phyloP scores from a whole-genome alignment of 2,888 invertebrate species.

The Xylota sylvarum region DNA sequence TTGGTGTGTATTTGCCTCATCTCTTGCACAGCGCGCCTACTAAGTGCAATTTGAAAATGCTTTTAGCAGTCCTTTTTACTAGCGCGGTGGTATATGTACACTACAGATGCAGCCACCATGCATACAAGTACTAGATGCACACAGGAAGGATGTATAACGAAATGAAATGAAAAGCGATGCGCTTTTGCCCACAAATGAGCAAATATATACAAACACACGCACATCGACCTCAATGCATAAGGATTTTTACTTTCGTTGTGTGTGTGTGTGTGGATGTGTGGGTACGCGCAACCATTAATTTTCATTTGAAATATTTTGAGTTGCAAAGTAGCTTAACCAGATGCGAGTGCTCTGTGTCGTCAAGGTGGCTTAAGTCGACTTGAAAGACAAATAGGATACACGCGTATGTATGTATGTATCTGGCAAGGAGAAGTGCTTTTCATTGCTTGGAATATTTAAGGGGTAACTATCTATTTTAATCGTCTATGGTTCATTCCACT shows the following conservation, averaged over 20 bases:
- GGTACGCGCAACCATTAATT: slow-evolving; percentile 26
- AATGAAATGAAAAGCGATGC: slow-evolving; percentile 59
- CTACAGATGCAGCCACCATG: slow-evolving; percentile 5
- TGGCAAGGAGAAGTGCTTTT: no score
- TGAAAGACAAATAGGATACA: neutral
- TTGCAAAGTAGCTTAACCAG: slow-evolving; percentile 27
- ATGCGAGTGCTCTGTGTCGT: slow-evolving; percentile 11
- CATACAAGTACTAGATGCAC: neutral
- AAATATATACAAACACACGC: slow-evolving; percentile 16
- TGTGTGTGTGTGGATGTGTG: neutral
- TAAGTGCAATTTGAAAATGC: slow-evolving; percentile 73
- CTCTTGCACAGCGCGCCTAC: slow-evolving; percentile 22
- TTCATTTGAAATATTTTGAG: slow-evolving; percentile 38
- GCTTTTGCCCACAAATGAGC: slow-evolving; percentile 45
- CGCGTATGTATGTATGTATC: no score
- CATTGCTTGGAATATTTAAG: no score
- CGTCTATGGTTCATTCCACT: no score
- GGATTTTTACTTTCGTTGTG: neutral
- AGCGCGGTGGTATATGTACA: slow-evolving; percentile 18
- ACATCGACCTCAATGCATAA: neutral
- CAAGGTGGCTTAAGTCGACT: neutral
- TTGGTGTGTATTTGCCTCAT: neutral
- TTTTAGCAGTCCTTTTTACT: slow-evolving; percentile 58
- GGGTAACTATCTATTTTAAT: no score
- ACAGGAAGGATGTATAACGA: slow-evolving; percentile 27